A percentile compares a stretch with the other conserved stretches of the same genome.
Evolutionary conservation across 2,113 vertebrate genomes (phyloP).

Genomic region (Paramormyrops kingsleyae): DNA sequence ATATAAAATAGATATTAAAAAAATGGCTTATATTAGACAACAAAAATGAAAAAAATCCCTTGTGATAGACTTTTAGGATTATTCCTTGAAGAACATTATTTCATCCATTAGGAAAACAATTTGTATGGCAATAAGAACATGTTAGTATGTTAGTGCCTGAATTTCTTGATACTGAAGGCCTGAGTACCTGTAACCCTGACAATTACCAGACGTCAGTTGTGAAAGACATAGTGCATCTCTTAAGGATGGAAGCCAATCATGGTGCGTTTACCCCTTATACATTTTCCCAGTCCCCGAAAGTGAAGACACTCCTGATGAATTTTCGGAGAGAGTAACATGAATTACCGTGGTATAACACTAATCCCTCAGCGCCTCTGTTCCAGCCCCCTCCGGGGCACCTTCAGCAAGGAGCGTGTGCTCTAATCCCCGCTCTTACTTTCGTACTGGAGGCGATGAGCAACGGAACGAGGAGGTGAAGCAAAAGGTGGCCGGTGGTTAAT

Average conservation of each 20-base stretch:
- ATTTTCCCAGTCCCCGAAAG: neutral
- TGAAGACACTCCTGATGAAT: neutral
- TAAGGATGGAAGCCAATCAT: neutral
- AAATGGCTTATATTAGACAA: neutral
- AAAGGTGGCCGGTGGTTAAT: neutral
- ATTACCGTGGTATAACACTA: neutral
- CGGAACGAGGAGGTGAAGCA: neutral
- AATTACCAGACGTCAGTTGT: neutral
- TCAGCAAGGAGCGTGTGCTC: neutral
- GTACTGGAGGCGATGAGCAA: neutral
- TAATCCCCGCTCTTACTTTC: conserved; percentile 1
- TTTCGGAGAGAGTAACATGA: neutral
- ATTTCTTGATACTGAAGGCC: too few relatives aligned
- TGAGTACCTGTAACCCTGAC: neutral
- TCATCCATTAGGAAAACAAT: neutral
- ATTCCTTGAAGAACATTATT: neutral
- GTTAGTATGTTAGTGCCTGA: neutral
- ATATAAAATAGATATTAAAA: neutral
- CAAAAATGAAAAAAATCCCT: neutral
- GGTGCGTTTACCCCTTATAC: neutral
- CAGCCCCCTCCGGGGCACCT: neutral
- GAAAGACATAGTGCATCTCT: neutral
- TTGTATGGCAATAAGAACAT: neutral
- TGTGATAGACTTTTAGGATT: neutral
- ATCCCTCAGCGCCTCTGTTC: neutral